Evolutionary conservation across 2,888 invertebrate species (phyloP), one percentile per base, ranked within the genome.

Genomic region (Phortica okadai): DNA sequence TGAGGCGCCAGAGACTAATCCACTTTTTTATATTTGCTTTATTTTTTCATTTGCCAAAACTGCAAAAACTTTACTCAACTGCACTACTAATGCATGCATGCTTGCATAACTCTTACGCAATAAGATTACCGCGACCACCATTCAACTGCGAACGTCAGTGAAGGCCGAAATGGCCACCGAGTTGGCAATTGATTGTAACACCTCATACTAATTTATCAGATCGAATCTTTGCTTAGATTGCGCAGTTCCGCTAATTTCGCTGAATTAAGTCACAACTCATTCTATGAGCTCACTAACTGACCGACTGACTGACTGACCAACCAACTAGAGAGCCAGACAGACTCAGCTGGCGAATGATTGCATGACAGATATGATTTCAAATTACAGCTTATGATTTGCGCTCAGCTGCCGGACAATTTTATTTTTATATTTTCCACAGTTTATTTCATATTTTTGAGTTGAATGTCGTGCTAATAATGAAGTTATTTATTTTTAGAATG

Each of bases 41-140:
- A 58, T 1, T 67, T 67, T 67, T 41, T 25, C 6, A 6, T 2
- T 5, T 33, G 42, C n/a, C 42, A 11, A 11, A 25, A 14, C 66
- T 14, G n/a, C 42, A 67, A 67, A 42, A 67, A 67, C 42, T 67
- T 42, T 44, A 67, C n/a, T n/a, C 66, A 6, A 67, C 42, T 67
- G 66, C 44, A 16, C 66, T 44, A 67, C 6, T 42, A 25, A 64
- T n/a, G 14, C 10, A 6, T 10, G 33, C 21, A 11, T 64, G 33
- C 21, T 64, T 64, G 16, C 16, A 41, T n/a, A 67, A 67, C 33
- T 44, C 41, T 67, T 67, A 67, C 42, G 66, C 66, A 67, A 67
- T 67, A n/a, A n/a, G n/a, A 67, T 67, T 67, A 44, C 33, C 66
- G 7, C 44, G 8, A 3, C 58, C 58, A 58, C 8, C 58, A 16